Conservation (phyloP, 2,797 vertebrate species). For the Denticeps clupeoides region DNA sequence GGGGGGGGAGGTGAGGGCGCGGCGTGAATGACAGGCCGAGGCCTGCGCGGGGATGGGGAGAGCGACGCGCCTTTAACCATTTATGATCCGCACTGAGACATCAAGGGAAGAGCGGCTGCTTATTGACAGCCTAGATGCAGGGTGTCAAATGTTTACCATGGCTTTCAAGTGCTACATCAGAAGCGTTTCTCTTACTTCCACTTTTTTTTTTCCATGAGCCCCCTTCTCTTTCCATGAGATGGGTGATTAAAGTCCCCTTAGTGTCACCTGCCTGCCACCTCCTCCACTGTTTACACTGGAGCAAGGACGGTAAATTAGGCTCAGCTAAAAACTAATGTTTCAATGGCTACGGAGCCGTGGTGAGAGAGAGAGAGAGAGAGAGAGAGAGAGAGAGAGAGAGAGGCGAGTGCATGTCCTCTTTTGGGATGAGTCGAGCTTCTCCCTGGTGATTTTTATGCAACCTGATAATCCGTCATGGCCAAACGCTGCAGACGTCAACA, state of each 20-base stretch:
- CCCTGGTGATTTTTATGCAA: constrained; percentile 22
- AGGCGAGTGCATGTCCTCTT: constrained; percentile 3
- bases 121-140: constrained; percentile 31
- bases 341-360: constrained; percentile 11
- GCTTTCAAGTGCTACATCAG: constrained; percentile 32
- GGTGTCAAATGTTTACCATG: constrained; percentile 34
- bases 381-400: constrained; percentile 2
- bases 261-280: constrained; percentile 34
- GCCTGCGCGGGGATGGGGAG: constrained; percentile 9
- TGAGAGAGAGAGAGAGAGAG: constrained; percentile 9
- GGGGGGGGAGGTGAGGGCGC: constrained; percentile 1
- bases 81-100: constrained; percentile 24
- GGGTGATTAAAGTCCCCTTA: constrained; percentile 37
- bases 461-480: constrained; percentile 23
- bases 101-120: constrained; percentile 20
- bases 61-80: constrained; percentile 26
- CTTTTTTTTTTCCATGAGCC: constrained; percentile 1
- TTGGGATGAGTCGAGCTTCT: constrained; percentile 14
- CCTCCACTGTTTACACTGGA: constrained; percentile 27
- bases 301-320: constrained; percentile 29
- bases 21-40: constrained; percentile 23
- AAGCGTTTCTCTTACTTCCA: constrained; percentile 20
- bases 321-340: constrained; percentile 27
- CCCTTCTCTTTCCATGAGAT: constrained; percentile 21
- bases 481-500: constrained; percentile 18